Evolutionary conservation across 2,797 vertebrate species (phyloP).

Genomic region (Picus viridis): DNA sequence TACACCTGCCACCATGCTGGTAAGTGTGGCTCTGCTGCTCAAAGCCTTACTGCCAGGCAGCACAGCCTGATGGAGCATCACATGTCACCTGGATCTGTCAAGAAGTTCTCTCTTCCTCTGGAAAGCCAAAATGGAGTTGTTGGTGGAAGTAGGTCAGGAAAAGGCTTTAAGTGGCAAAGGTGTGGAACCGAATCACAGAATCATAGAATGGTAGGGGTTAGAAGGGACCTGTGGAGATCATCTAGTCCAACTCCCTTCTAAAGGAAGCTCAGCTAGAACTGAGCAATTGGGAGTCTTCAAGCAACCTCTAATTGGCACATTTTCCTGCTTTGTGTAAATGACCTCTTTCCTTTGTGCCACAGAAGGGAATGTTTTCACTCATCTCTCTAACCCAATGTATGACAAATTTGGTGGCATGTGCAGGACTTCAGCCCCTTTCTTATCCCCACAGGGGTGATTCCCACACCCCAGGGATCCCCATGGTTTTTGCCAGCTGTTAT

Average conservation of each 20-base stretch:
- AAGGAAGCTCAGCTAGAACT: background rate
- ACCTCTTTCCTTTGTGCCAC: background rate
- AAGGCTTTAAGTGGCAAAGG: background rate
- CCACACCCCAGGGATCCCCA: background rate
- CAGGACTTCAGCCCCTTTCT: background rate
- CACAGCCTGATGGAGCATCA: background rate
- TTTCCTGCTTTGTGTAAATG: background rate
- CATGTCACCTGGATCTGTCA: fast-evolving
- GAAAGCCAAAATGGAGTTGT: background rate
- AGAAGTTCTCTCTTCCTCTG: background rate
- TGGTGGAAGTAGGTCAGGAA: background rate
- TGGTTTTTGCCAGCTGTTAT: background rate
- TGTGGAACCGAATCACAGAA: background rate
- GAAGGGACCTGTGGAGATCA: background rate
- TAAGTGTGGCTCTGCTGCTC: background rate
- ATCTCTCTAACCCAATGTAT: background rate
- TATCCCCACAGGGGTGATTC: background rate
- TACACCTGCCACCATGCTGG: background rate
- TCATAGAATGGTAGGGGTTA: background rate
- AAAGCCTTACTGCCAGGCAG: background rate
- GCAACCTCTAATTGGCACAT: background rate
- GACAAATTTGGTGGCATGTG: fast-evolving
- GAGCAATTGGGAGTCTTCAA: background rate
- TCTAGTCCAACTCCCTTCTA: background rate
- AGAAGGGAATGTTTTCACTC: background rate